phyloP scores from a whole-genome alignment of 2,113 vertebrate genomes.

The Amazona vittata region DNA sequence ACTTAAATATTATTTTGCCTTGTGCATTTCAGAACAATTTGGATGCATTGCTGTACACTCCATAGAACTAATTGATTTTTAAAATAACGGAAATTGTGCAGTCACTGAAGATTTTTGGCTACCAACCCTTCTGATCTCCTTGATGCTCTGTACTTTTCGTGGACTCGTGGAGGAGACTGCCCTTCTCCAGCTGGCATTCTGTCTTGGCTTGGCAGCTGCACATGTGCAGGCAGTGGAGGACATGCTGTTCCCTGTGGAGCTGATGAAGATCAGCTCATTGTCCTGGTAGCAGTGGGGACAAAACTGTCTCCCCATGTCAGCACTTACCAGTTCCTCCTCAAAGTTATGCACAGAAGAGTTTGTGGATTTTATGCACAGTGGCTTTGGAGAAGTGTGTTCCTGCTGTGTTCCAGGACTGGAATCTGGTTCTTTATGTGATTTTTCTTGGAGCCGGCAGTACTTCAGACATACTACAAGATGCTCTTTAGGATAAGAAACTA shows the following conservation, averaged over 20 bases:
- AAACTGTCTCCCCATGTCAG: not conserved
- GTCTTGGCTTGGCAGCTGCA: not conserved
- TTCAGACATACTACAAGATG: not conserved
- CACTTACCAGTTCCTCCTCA: not conserved
- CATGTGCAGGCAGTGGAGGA: not conserved
- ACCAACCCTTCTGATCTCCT: not conserved
- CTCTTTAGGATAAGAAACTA: not conserved
- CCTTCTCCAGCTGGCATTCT: conserved; percentile 14
- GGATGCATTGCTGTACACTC: not conserved
- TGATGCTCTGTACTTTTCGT: not conserved
- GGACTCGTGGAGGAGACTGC: not conserved
- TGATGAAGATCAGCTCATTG: conserved; percentile 8
- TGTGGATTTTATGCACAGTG: not conserved
- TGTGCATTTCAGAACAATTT: not conserved
- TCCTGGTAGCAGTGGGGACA: not conserved
- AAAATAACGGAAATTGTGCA: not conserved
- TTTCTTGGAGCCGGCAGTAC: not conserved
- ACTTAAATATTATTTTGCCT: not conserved
- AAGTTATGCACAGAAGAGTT: not conserved
- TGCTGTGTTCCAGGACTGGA: not conserved
- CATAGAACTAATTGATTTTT: not conserved
- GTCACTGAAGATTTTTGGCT: conserved; percentile 2
- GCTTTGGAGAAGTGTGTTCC: not conserved
- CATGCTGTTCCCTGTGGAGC: not conserved
- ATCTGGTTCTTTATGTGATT: not conserved